phyloP scores from a whole-genome alignment of 1,140 invertebrate species.

The Nasonia giraulti region DNA sequence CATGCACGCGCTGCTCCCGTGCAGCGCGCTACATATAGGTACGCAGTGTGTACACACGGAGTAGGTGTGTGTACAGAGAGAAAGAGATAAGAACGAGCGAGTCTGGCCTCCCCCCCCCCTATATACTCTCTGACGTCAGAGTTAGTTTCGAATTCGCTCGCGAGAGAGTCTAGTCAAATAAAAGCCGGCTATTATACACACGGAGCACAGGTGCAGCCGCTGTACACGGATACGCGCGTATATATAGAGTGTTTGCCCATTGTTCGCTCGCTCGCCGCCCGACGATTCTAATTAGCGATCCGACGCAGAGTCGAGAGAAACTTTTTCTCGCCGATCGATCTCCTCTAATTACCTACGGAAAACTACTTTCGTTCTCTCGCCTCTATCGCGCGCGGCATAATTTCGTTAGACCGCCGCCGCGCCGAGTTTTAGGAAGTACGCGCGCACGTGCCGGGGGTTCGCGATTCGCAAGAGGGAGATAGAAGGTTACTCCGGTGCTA shows the following conservation, averaged over 20 bases:
- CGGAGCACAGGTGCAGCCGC: neutral
- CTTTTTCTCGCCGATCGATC: neutral
- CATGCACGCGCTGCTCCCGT: neutral
- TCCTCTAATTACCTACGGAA: slow-evolving; percentile 6
- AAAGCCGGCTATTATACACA: neutral
- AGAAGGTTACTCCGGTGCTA: neutral
- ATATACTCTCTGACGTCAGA: neutral
- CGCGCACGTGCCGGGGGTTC: neutral
- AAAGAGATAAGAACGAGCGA: neutral
- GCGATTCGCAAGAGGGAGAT: neutral
- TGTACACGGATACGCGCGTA: too few relatives aligned
- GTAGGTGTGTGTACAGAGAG: neutral
- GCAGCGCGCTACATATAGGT: neutral
- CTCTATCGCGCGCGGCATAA: neutral
- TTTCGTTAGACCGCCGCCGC: neutral
- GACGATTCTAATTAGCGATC: neutral
- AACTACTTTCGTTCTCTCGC: neutral
- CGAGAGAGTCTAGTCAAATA: neutral
- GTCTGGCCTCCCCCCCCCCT: neutral
- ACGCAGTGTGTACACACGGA: neutral
- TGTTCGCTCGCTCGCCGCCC: neutral
- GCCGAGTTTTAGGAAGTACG: too few relatives aligned
- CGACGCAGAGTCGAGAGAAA: neutral
- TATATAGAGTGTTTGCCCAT: neutral
- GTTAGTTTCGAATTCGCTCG: neutral